These are phyloP conservation scores for Athalia rosae DNA, from an alignment of 2,888 invertebrate genomes.

Conservation along the genomic window DNA sequence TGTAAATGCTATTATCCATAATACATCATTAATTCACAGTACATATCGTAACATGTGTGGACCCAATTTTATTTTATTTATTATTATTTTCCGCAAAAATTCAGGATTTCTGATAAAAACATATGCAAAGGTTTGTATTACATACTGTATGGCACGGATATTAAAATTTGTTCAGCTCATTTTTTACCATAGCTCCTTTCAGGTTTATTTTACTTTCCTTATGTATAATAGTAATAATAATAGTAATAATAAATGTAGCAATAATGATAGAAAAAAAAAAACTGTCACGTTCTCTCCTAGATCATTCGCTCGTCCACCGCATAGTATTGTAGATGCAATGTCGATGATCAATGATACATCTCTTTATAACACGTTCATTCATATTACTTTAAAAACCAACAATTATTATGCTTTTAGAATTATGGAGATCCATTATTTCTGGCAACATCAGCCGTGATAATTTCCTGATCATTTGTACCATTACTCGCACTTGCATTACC, in stretches of 20 bases:
- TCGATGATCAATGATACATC: conserved; percentile 28
- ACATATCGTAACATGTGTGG: conserved; percentile 25
- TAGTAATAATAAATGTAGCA: background rate
- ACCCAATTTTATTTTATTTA: conserved; percentile 34
- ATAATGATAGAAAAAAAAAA: conserved; percentile 23
- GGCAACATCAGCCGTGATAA: conserved; percentile 19
- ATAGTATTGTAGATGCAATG: conserved; percentile 15
- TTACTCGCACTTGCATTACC: background rate
- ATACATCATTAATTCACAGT: conserved; percentile 13
- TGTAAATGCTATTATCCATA: conserved; percentile 27
- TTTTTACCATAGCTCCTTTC: background rate
- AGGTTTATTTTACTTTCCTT: conserved; percentile 23
- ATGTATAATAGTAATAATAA: conserved; percentile 33
- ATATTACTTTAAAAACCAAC: conserved; percentile 32
- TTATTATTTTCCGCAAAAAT: conserved; percentile 32
- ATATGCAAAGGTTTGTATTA: conserved; percentile 30
- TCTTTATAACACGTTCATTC: conserved; percentile 36
- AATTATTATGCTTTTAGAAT: conserved; percentile 34
- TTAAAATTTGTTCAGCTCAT: conserved; percentile 5
- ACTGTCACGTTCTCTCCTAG: conserved; percentile 42
- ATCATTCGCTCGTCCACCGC: conserved; percentile 35
- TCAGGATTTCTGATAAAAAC: conserved; percentile 11
- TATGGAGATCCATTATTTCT: conserved; percentile 38
- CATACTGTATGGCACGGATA: conserved; percentile 43
- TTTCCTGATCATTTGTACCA: conserved; percentile 28